These are phyloP conservation scores for Desmophyllum pertusum DNA, from an alignment of 92 coral and sea anemone species.

Conservation along the genomic window DNA sequence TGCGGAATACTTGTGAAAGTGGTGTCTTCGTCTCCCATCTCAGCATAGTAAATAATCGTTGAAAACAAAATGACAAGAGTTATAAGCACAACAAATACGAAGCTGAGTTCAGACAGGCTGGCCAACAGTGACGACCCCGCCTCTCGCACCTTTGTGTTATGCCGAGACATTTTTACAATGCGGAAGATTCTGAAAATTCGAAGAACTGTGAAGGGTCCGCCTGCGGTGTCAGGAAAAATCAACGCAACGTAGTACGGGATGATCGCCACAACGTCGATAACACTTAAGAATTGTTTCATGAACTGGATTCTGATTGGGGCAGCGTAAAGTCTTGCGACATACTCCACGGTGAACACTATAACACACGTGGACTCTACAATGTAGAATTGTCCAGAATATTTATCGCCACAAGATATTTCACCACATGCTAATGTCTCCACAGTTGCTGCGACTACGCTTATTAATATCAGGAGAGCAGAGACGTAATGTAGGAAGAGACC, in stretches of 20 bases:
- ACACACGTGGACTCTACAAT: slow-evolving; percentile 85
- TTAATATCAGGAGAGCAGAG: slow-evolving; percentile 79
- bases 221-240: slow-evolving; percentile 67
- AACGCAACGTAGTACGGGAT: slow-evolving; percentile 92
- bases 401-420: slow-evolving; percentile 72
- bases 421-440: slow-evolving; percentile 90
- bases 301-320: slow-evolving; percentile 86
- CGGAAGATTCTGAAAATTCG: slow-evolving; percentile 94
- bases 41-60: slow-evolving; percentile 89
- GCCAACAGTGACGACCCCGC: slow-evolving; percentile 85
- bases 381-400: slow-evolving; percentile 61
- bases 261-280: slow-evolving; percentile 92
- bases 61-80: slow-evolving; percentile 88
- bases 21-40: slow-evolving; percentile 67
- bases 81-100: slow-evolving; percentile 80
- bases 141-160: slow-evolving; percentile 86
- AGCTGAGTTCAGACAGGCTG: slow-evolving; percentile 89
- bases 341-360: slow-evolving; percentile 78
- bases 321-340: slow-evolving; percentile 74
- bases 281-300: slow-evolving; percentile 87
- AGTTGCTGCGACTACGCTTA: slow-evolving; percentile 86
- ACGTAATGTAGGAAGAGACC: slow-evolving; percentile 79
- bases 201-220: slow-evolving; percentile 87
- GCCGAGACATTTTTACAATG: slow-evolving; percentile 93
- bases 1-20: slow-evolving; percentile 85